Conservation (phyloP, 2,888 invertebrate genomes). For the Acrobasis repandana region DNA sequence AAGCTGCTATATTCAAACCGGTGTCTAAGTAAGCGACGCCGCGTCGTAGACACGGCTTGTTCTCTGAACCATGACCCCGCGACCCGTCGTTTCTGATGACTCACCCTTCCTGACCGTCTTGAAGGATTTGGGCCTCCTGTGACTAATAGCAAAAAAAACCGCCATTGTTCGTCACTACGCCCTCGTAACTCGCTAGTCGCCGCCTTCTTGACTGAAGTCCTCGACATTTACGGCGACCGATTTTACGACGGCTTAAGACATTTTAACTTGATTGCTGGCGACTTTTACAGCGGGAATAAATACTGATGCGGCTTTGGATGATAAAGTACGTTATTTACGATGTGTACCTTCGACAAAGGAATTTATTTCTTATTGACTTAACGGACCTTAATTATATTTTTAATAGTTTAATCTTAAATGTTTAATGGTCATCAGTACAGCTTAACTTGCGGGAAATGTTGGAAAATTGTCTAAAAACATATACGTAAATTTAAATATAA, state of each 20-base stretch:
- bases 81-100: slow-evolving; percentile 62
- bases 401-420: background rate
- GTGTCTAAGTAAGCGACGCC: background rate
- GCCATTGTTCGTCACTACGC: slow-evolving; percentile 56
- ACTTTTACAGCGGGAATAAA: slow-evolving; percentile 33
- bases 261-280: slow-evolving; percentile 33
- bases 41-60: slow-evolving; percentile 39
- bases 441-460: too few species aligned
- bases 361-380: slow-evolving; percentile 18
- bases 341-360: slow-evolving; percentile 8
- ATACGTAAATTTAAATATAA: too few species aligned
- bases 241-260: slow-evolving; percentile 35
- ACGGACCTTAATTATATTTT: slow-evolving; percentile 1
- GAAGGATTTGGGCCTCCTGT: slow-evolving; percentile 65
- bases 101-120: slow-evolving; percentile 67
- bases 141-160: slow-evolving; percentile 63
- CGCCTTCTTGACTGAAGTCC: slow-evolving; percentile 27
- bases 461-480: too few species aligned
- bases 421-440: too few species aligned
- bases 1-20: background rate
- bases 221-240: slow-evolving; percentile 38
- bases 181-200: slow-evolving; percentile 45
- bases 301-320: slow-evolving; percentile 6
- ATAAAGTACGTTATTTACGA: slow-evolving; percentile 21
- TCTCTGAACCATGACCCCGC: slow-evolving; percentile 63